These are phyloP conservation scores for Telenomus remus DNA, from an alignment of 1,140 invertebrate genomes.

Conservation along the genomic window DNA sequence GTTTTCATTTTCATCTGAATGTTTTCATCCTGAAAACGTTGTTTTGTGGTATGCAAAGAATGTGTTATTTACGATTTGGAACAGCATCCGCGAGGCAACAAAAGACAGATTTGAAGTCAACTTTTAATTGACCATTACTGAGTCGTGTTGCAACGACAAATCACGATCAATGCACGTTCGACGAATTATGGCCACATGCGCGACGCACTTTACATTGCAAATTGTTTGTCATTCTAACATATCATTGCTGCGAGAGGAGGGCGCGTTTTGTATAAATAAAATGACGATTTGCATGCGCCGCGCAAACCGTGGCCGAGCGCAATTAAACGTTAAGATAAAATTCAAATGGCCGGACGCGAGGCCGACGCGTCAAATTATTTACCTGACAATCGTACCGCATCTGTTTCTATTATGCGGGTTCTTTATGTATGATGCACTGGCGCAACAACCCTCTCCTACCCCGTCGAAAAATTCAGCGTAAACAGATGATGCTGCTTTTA, in stretches of 20 bases:
- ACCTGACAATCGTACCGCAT: constrained; percentile 18
- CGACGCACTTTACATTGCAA: constrained; percentile 44
- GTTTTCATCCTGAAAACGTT: background rate
- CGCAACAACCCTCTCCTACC: too few species aligned
- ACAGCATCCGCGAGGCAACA: constrained; percentile 1
- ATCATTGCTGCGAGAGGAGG: constrained; percentile 6
- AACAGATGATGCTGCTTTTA: constrained; percentile 8
- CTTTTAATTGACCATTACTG: constrained; percentile 28
- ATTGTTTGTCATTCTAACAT: constrained; percentile 42
- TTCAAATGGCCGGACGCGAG: constrained; percentile 43
- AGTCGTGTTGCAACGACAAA: constrained; percentile 6
- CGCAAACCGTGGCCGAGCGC: constrained; percentile 17
- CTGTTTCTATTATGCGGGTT: constrained; percentile 26
- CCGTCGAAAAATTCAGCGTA: constrained; percentile 17
- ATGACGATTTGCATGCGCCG: constrained; percentile 41
- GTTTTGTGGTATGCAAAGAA: constrained; percentile 4
- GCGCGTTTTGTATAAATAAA: constrained; percentile 45
- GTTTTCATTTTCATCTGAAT: background rate
- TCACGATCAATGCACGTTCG: constrained; percentile 22
- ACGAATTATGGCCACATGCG: constrained; percentile 31
- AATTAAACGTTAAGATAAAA: constrained; percentile 48
- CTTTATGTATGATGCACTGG: too few species aligned
- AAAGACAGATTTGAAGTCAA: constrained; percentile 11
- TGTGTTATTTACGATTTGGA: constrained; percentile 13
- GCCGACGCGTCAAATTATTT: constrained; percentile 39